These are phyloP conservation scores for Agapostemon virescens DNA, from an alignment of 2,888 invertebrate species.

Conservation along the genomic window DNA sequence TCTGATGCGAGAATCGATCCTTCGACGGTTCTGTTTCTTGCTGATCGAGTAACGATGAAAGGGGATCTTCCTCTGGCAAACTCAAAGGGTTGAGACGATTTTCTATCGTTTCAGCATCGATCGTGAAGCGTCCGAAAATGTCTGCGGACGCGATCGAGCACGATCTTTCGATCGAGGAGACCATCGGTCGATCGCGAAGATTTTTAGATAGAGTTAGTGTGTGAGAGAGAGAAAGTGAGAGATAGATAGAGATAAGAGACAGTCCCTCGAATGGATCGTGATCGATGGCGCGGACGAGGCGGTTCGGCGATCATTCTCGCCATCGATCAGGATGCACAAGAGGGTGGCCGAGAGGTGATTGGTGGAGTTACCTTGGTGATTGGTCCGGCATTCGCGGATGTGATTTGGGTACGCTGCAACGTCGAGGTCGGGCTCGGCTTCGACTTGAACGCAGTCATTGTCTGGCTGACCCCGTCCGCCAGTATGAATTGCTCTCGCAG, in stretches of 20 bases:
- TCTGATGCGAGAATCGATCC: no score
- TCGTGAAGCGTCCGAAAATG: constrained; percentile 23
- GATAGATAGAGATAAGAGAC: background rate
- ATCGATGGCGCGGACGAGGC: background rate
- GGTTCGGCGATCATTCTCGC: no score
- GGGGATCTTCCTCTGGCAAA: background rate
- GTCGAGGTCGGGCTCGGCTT: constrained; percentile 93
- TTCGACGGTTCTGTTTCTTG: no score
- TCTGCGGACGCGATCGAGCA: constrained; percentile 49
- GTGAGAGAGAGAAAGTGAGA: constrained; percentile 11
- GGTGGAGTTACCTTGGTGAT: constrained; percentile 92
- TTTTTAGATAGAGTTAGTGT: constrained; percentile 10
- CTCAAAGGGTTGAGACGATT: background rate
- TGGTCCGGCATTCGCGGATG: constrained; percentile 88
- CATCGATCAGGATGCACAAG: constrained; percentile 17
- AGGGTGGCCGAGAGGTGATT: constrained; percentile 15
- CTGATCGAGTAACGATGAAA: no score
- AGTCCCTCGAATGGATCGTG: constrained; percentile 24
- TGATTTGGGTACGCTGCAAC: constrained; percentile 83
- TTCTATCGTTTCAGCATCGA: background rate
- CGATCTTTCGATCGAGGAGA: background rate
- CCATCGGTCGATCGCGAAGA: constrained; percentile 11
- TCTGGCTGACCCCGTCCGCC: constrained; percentile 98
- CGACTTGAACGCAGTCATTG: constrained; percentile 98
- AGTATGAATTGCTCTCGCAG: constrained; percentile 99